Conservation (phyloP, 2,797 vertebrate species). For the Danio aesculapii region DNA sequence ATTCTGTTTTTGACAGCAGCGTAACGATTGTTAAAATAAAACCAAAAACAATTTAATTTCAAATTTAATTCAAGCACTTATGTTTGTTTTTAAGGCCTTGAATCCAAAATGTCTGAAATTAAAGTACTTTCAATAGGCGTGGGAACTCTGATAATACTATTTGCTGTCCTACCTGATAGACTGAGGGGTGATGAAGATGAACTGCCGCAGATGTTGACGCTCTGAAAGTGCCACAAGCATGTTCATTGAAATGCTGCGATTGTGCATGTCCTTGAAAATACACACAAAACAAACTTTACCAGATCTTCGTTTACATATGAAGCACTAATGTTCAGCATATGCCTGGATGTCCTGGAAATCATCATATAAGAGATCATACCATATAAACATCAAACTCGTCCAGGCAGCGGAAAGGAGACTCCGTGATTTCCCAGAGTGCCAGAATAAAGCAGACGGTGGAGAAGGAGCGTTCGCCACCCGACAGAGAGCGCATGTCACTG, state of each 20-base stretch:
- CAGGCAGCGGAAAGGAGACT: slow-evolving; percentile 88
- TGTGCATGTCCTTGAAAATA: slow-evolving; percentile 72
- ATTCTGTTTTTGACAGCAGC: no score
- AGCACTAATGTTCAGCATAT: not conserved
- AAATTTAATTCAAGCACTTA: no score
- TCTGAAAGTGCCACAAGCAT: slow-evolving; percentile 74
- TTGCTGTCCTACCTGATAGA: slow-evolving; percentile 68
- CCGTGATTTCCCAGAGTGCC: slow-evolving; percentile 86
- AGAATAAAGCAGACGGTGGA: slow-evolving; percentile 88
- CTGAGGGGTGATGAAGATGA: slow-evolving; percentile 75
- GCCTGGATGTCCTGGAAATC: not conserved
- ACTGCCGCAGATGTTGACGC: slow-evolving; percentile 73
- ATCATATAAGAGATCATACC: slow-evolving; percentile 67
- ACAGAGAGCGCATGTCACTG: slow-evolving; percentile 79
- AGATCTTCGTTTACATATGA: not conserved
- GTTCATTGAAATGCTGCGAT: slow-evolving; percentile 73
- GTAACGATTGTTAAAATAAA: no score
- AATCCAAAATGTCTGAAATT: no score
- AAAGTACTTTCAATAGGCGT: no score
- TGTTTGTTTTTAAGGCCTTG: no score
- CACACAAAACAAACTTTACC: not conserved
- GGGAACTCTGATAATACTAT: no score
- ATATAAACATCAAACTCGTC: slow-evolving; percentile 91
- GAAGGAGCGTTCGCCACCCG: slow-evolving; percentile 88
- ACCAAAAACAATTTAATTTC: no score